Conservation (phyloP, 2,113 vertebrate genomes). For the Alosa alosa region DNA sequence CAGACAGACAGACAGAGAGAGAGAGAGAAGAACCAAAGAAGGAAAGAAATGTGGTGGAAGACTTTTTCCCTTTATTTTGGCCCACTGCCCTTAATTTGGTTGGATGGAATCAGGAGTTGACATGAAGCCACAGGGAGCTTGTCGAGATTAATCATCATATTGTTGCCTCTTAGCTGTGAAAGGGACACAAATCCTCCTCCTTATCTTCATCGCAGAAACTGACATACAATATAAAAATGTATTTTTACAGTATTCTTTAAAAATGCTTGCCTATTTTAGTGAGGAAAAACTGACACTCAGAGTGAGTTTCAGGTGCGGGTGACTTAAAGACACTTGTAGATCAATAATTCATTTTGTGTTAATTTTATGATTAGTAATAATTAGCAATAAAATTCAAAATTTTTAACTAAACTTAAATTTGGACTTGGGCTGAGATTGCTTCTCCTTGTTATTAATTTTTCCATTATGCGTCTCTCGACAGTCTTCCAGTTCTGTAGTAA, state of each 20-base stretch:
- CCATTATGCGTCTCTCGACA: slow-evolving; percentile 3
- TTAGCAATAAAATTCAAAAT: neutral
- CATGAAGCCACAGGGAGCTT: too few species aligned
- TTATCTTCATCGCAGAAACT: neutral
- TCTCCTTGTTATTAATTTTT: neutral
- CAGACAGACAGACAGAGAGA: too few species aligned
- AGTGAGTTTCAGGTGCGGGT: neutral
- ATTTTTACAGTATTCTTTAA: too few species aligned
- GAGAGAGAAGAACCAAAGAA: too few species aligned
- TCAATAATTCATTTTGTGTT: neutral
- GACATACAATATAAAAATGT: neutral
- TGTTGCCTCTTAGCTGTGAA: neutral
- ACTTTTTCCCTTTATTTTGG: too few species aligned
- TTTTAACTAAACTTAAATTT: neutral
- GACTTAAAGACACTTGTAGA: neutral
- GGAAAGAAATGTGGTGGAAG: too few species aligned
- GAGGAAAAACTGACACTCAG: neutral
- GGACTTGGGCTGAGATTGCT: neutral
- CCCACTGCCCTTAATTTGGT: too few species aligned
- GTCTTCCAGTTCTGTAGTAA: slow-evolving; percentile 20
- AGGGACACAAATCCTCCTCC: neutral
- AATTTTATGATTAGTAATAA: neutral
- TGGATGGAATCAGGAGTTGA: too few species aligned
- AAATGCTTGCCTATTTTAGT: neutral
- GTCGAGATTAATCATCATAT: too few species aligned